A percentile compares a stretch with the other conserved stretches of the same genome.
phyloP scores from a whole-genome alignment of 37 sponge, comb jelly and placozoan species.

The Aphrocallistes beatrix region DNA sequence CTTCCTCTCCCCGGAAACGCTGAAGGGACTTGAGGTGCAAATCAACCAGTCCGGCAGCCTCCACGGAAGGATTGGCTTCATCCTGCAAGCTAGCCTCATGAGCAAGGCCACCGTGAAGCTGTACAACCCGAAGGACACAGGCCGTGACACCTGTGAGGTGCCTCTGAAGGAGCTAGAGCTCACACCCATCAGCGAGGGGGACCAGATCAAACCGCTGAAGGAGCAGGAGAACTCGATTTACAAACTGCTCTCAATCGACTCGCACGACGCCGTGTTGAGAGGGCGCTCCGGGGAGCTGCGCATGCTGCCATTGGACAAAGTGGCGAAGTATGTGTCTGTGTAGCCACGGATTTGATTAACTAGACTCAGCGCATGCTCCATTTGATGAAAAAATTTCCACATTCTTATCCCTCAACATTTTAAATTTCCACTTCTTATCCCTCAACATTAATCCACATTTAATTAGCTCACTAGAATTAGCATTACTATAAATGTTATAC shows the following conservation, averaged over 20 bases:
- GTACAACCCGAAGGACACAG: neutral
- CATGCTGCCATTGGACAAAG: conserved; percentile 8
- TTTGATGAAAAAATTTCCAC: no score
- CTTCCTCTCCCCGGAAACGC: neutral
- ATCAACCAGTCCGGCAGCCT: neutral
- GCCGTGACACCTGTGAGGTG: neutral
- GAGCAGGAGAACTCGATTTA: conserved; percentile 1
- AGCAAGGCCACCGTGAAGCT: neutral
- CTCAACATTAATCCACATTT: no score
- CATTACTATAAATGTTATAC: no score
- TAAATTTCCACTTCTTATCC: no score
- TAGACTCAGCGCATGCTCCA: no score
- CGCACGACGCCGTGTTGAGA: neutral
- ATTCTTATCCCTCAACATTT: no score
- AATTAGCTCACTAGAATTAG: no score
- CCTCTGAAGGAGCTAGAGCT: neutral
- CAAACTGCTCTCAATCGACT: neutral
- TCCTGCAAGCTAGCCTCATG: neutral
- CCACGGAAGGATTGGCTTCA: neutral
- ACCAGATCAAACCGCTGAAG: conserved; percentile 3
- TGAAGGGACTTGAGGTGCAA: neutral
- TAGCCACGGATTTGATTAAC: no score
- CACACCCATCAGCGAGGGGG: neutral
- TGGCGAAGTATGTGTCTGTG: neutral
- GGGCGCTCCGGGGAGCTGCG: neutral